Percentiles rank a stretch among this genome's conserved stretches.
phyloP scores from a whole-genome alignment of 2,113 vertebrate species.

The Aspidoscelis tigris region DNA sequence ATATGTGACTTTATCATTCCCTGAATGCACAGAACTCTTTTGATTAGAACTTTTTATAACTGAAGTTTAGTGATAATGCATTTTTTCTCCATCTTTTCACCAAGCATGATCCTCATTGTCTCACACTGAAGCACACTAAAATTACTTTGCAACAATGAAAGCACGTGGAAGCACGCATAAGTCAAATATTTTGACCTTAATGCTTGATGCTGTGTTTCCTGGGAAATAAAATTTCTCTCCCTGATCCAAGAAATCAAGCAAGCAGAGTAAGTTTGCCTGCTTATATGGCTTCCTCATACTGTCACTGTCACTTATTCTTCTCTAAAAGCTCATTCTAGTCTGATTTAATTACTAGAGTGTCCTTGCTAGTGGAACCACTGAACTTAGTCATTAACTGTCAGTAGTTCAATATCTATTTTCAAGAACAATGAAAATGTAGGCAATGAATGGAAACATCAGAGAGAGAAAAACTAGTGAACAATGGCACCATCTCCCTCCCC shows the following conservation, averaged over 20 bases:
- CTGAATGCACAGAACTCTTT: no score
- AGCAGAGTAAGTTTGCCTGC: not conserved
- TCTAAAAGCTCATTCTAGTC: conserved; percentile 9
- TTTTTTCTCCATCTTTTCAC: no score
- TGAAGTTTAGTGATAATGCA: no score
- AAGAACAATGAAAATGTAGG: conserved; percentile 30
- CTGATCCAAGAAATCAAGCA: not conserved
- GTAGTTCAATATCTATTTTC: conserved; percentile 24
- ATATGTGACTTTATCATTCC: no score
- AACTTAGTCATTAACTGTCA: conserved; percentile 19
- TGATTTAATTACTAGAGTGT: conserved; percentile 28
- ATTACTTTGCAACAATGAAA: no score
- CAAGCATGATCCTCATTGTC: no score
- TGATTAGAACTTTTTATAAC: not conserved
- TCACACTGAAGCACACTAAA: no score
- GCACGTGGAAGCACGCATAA: not conserved
- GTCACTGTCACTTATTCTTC: not conserved
- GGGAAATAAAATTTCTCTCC: not conserved
- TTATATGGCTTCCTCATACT: not conserved
- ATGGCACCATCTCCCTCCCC: not conserved
- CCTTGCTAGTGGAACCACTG: conserved; percentile 6
- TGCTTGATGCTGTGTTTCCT: not conserved
- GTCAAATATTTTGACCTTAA: not conserved
- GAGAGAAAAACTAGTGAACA: not conserved
- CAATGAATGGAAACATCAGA: conserved; percentile 8